A percentile compares a stretch with the other conserved stretches of the same genome.
Conservation (phyloP, 2,888 invertebrate genomes). For the Salticus scenicus region DNA sequence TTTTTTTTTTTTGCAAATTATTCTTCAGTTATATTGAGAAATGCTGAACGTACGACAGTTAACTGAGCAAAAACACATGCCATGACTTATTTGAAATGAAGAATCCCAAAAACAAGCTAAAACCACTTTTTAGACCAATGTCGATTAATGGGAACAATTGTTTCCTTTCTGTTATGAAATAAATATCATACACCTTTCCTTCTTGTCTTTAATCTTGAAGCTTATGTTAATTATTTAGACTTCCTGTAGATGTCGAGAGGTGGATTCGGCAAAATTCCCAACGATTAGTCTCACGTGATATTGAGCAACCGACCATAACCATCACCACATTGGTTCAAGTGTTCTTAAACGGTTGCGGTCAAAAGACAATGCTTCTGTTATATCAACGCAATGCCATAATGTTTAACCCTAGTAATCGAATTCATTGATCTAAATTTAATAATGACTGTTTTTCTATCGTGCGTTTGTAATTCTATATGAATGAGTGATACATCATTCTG, state of each 20-base stretch:
- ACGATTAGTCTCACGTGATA: slow-evolving; percentile 13
- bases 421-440: slow-evolving; percentile 21
- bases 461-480: not conserved
- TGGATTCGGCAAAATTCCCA: slow-evolving; percentile 7
- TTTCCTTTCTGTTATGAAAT: slow-evolving; percentile 12
- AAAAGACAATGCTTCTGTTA: slow-evolving; percentile 38
- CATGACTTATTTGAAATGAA: not conserved
- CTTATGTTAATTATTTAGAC: slow-evolving; percentile 23
- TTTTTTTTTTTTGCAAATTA: too few species aligned
- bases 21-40: too few species aligned
- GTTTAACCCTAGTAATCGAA: slow-evolving; percentile 25
- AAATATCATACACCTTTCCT: slow-evolving; percentile 20
- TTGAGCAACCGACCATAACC: not conserved
- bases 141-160: not conserved
- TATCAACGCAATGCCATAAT: slow-evolving; percentile 7
- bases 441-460: not conserved
- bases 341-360: not conserved
- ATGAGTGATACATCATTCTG: not conserved
- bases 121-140: not conserved
- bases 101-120: not conserved
- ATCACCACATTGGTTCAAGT: not conserved
- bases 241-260: slow-evolving; percentile 36
- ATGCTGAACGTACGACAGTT: not conserved
- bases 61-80: not conserved
- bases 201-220: not conserved